phyloP scores from a whole-genome alignment of 2,797 vertebrate species.

The Lates japonicus region DNA sequence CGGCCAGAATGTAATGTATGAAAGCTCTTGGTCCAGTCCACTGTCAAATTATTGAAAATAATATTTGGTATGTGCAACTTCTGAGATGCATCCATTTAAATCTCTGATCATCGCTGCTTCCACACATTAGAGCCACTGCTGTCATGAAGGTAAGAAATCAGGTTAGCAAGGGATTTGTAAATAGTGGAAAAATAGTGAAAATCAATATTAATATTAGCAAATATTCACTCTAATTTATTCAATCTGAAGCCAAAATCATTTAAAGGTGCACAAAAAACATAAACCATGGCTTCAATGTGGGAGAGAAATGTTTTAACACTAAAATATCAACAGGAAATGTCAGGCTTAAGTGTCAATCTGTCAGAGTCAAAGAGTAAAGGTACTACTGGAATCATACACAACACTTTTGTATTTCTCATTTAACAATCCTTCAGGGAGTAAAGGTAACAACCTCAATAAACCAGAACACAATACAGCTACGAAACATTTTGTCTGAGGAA shows the following conservation, averaged over 20 bases:
- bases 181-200: background rate
- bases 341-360: background rate
- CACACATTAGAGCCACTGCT: constrained; percentile 10
- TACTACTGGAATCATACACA: background rate
- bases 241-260: background rate
- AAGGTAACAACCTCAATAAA: no score
- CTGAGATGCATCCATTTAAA: constrained; percentile 15
- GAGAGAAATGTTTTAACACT: background rate
- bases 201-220: constrained; percentile 2
- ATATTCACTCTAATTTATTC: constrained; percentile 2
- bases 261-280: background rate
- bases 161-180: constrained; percentile 7
- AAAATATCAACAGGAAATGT: background rate
- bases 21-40: constrained; percentile 27
- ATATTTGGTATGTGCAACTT: constrained; percentile 5
- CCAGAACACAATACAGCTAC: no score
- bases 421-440: background rate
- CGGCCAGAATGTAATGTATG: constrained; percentile 7
- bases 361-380: constrained; percentile 18
- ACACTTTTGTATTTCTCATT: background rate
- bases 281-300: background rate
- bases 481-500: no score
- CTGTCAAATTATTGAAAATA: constrained; percentile 30
- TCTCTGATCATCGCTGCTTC: constrained; percentile 18
- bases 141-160: constrained; percentile 3